Evolutionary conservation across 2,888 invertebrate genomes (phyloP).

Genomic region (Thumatha senex): DNA sequence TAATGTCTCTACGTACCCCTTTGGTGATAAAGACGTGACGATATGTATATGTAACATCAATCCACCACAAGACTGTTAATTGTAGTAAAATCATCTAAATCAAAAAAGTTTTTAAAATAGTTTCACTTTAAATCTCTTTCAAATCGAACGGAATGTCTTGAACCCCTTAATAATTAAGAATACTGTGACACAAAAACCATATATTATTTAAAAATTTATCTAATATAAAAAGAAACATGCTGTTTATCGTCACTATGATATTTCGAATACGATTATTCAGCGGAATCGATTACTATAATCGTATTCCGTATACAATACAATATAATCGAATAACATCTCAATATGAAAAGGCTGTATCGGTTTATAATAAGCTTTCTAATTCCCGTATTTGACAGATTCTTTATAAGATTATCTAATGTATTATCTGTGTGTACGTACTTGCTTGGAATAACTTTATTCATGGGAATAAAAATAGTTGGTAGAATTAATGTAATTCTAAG

Average conservation of each 20-base stretch:
- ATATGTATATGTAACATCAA: no score
- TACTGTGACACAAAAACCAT: background rate
- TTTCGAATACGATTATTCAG: slow-evolving; percentile 18
- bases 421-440: slow-evolving; percentile 12
- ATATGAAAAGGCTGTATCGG: slow-evolving; percentile 20
- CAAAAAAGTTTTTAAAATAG: no score
- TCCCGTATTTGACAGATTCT: slow-evolving; percentile 34
- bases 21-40: no score
- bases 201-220: no score
- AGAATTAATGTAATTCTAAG: background rate
- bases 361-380: slow-evolving; percentile 38
- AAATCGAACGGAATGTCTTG: no score
- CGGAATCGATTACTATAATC: slow-evolving; percentile 10
- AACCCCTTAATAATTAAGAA: no score
- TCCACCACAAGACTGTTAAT: no score
- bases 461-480: slow-evolving; percentile 14
- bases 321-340: slow-evolving; percentile 19
- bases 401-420: slow-evolving; percentile 30
- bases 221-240: background rate
- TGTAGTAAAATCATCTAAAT: no score
- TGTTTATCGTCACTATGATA: slow-evolving; percentile 9
- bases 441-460: slow-evolving; percentile 15
- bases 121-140: no score
- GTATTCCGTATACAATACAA: slow-evolving; percentile 16
- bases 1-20: no score